phyloP scores from a whole-genome alignment of 2,113 vertebrate species.

The Isichthys henryi region DNA sequence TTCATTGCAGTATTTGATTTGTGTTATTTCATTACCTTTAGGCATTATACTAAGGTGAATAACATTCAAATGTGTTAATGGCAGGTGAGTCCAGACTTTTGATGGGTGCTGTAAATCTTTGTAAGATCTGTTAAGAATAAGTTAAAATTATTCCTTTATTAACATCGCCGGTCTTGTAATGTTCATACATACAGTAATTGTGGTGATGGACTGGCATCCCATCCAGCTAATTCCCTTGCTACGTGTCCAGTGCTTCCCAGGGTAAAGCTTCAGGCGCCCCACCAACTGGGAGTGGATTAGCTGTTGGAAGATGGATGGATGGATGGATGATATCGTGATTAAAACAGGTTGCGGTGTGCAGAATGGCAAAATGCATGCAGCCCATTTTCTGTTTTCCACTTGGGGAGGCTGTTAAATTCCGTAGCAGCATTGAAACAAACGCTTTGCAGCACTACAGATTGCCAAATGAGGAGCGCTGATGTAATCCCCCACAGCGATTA shows the following conservation, averaged over 20 bases:
- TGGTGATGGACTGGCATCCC: background rate
- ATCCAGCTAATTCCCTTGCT: background rate
- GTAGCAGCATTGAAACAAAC: constrained; percentile 47
- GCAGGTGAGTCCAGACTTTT: background rate
- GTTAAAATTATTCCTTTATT: background rate
- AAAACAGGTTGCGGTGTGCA: background rate
- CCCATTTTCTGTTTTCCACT: background rate
- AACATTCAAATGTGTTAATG: background rate
- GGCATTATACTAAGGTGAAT: background rate
- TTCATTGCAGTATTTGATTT: background rate
- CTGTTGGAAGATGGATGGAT: background rate
- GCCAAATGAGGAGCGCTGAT: constrained; percentile 53
- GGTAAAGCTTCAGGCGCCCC: background rate
- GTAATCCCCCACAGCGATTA: constrained; percentile 49
- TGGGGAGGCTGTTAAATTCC: constrained; percentile 37
- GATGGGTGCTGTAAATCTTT: background rate
- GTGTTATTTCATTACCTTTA: background rate
- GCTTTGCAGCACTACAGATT: constrained; percentile 52
- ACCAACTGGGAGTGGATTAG: background rate
- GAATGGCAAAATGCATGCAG: background rate
- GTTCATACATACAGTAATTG: background rate
- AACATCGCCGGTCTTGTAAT: background rate
- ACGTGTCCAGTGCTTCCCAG: background rate
- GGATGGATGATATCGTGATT: background rate
- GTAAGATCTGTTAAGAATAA: background rate